These are phyloP conservation scores for Picus viridis DNA, from an alignment of 2,797 vertebrate genomes.

Conservation along the genomic window DNA sequence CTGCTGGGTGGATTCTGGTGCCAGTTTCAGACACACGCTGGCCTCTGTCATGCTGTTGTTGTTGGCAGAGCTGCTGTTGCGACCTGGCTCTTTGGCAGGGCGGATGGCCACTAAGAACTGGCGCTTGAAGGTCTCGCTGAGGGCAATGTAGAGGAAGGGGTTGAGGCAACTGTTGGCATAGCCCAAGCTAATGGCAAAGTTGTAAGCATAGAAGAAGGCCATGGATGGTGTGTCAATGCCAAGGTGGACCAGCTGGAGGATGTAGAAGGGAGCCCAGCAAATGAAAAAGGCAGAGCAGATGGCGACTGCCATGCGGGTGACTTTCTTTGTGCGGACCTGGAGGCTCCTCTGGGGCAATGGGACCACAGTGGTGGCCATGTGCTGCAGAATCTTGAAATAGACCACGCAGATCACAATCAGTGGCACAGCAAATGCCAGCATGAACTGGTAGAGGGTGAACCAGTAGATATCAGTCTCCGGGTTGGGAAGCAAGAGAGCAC, in stretches of 20 bases:
- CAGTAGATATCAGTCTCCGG: conserved; percentile 83
- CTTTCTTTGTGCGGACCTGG: conserved; percentile 81
- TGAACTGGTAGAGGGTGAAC: conserved; percentile 91
- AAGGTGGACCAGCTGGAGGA: conserved; percentile 86
- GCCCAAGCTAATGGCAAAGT: conserved; percentile 88
- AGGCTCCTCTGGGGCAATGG: conserved; percentile 84
- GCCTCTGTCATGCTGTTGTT: conserved; percentile 77
- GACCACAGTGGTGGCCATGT: conserved; percentile 86
- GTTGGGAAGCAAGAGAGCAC: conserved; percentile 85
- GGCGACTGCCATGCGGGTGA: conserved; percentile 88
- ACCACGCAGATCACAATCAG: conserved; percentile 84
- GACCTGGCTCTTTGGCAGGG: conserved; percentile 74
- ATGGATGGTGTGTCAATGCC: conserved; percentile 82
- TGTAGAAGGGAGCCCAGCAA: conserved; percentile 89
- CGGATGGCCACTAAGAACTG: conserved; percentile 81
- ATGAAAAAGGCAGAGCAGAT: conserved; percentile 88
- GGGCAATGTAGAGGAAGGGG: conserved; percentile 86
- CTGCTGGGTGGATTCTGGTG: conserved; percentile 75
- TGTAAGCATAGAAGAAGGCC: conserved; percentile 85
- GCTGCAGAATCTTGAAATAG: conserved; percentile 88
- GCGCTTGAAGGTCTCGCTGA: conserved; percentile 87
- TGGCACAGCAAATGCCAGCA: conserved; percentile 86
- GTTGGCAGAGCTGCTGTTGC: conserved; percentile 65
- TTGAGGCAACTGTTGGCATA: conserved; percentile 91
- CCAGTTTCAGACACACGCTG: conserved; percentile 78